These are phyloP conservation scores for Drosophila mimetica DNA, from an alignment of 2,888 invertebrate species.

Conservation along the genomic window DNA sequence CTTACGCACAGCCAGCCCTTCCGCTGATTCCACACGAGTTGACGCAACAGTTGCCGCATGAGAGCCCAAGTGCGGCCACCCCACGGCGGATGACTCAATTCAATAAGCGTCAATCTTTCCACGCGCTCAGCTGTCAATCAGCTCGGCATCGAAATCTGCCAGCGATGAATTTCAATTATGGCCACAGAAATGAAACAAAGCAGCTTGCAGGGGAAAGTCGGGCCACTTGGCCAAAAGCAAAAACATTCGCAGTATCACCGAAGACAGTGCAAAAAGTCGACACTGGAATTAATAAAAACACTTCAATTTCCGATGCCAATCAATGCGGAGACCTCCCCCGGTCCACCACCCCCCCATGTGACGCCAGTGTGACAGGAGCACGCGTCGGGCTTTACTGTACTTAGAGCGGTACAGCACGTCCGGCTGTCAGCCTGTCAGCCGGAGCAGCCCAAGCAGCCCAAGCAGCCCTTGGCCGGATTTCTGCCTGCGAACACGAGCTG, in stretches of 20 bases:
- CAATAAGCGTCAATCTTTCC: constrained; percentile 73
- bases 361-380: constrained; percentile 57
- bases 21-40: constrained; percentile 36
- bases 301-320: constrained; percentile 81
- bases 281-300: constrained; percentile 78
- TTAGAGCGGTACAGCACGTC: constrained; percentile 47
- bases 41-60: constrained; percentile 49
- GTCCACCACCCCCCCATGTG: background rate
- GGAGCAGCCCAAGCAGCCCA: constrained; percentile 4
- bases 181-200: constrained; percentile 37
- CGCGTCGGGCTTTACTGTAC: constrained; percentile 72
- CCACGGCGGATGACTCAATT: constrained; percentile 54
- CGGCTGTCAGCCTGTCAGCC: constrained; percentile 72
- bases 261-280: constrained; percentile 49
- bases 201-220: constrained; percentile 12
- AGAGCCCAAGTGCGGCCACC: constrained; percentile 8
- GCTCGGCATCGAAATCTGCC: constrained; percentile 53
- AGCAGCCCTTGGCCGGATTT: constrained; percentile 58
- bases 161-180: constrained; percentile 73
- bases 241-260: constrained; percentile 51
- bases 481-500: constrained; percentile 56
- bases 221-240: constrained; percentile 61
- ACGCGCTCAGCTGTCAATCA: constrained; percentile 68
- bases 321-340: constrained; percentile 46
- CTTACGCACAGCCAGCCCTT: constrained; percentile 6